These are phyloP conservation scores for Tetramorium parvispinum DNA, from an alignment of 1,140 invertebrate species.

Conservation along the genomic window DNA sequence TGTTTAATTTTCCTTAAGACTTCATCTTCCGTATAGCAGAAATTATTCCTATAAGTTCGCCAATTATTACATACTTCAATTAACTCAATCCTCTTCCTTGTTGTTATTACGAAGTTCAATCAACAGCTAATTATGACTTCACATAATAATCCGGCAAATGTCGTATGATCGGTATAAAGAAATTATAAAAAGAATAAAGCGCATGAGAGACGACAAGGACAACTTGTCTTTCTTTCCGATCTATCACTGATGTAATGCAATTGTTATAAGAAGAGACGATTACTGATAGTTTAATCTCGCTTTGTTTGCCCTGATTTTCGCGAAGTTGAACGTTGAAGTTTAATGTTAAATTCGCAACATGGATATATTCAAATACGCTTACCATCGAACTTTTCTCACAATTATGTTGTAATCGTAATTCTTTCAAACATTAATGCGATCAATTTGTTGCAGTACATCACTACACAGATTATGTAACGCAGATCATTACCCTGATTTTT, in stretches of 20 bases:
- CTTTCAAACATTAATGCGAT: conserved; percentile 44
- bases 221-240: conserved; percentile 26
- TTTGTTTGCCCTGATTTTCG: conserved; percentile 42
- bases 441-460: conserved; percentile 45
- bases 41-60: not conserved
- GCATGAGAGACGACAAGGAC: conserved; percentile 38
- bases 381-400: conserved; percentile 30
- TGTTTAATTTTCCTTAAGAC: not conserved
- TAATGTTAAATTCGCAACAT: not conserved
- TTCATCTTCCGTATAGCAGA: not conserved
- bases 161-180: conserved; percentile 25
- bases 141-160: conserved; percentile 20
- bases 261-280: conserved; percentile 33
- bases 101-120: conserved; percentile 29
- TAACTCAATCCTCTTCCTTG: conserved; percentile 38
- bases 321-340: conserved; percentile 15
- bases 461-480: conserved; percentile 25
- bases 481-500: conserved; percentile 25
- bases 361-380: conserved; percentile 20
- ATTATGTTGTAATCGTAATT: conserved; percentile 39
- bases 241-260: conserved; percentile 35
- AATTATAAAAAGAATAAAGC: conserved; percentile 45
- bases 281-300: conserved; percentile 16
- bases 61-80: conserved; percentile 38
- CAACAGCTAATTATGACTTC: conserved; percentile 15